phyloP scores from a whole-genome alignment of 2,888 invertebrate genomes.

The Mongoloraphidia duomilia region DNA sequence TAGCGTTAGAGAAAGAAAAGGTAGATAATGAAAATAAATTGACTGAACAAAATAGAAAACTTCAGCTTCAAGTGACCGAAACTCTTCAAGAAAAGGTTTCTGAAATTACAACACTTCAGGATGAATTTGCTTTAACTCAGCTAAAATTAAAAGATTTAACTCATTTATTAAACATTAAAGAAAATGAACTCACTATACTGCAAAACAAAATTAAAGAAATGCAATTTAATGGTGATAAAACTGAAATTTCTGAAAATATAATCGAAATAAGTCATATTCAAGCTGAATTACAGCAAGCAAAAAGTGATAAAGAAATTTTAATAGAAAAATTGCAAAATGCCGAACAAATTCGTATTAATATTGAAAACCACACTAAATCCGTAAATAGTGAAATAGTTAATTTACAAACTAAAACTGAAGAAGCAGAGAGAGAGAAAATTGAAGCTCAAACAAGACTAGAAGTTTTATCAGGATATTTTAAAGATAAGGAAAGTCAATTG shows the following conservation, averaged over 20 bases:
- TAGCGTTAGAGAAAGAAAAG: conserved; percentile 30
- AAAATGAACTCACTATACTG: conserved; percentile 30
- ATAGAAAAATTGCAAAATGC: conserved; percentile 32
- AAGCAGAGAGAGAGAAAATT: conserved; percentile 53
- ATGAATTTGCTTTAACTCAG: conserved; percentile 18
- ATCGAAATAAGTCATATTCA: conserved; percentile 41
- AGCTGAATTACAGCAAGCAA: conserved; percentile 40
- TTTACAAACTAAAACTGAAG: conserved; percentile 41
- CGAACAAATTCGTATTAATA: conserved; percentile 28
- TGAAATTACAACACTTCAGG: conserved; percentile 25
- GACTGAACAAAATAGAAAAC: conserved; percentile 25
- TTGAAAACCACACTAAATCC: conserved; percentile 30
- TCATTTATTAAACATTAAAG: conserved; percentile 24
- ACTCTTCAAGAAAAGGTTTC: conserved; percentile 24
- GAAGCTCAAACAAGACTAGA: conserved; percentile 74
- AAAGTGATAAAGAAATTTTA: conserved; percentile 35
- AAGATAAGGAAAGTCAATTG: conserved; percentile 75
- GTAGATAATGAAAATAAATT: conserved; percentile 29
- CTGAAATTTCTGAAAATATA: conserved; percentile 28
- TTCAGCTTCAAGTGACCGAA: conserved; percentile 25
- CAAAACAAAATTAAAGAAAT: conserved; percentile 33
- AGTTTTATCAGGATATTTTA: conserved; percentile 78
- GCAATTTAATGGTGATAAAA: conserved; percentile 26
- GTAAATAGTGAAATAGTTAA: conserved; percentile 35
- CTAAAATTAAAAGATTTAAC: not conserved